A percentile compares a stretch with the other conserved stretches of the same genome.
phyloP scores from a whole-genome alignment of 2,797 vertebrate genomes.

The Natrix natrix region DNA sequence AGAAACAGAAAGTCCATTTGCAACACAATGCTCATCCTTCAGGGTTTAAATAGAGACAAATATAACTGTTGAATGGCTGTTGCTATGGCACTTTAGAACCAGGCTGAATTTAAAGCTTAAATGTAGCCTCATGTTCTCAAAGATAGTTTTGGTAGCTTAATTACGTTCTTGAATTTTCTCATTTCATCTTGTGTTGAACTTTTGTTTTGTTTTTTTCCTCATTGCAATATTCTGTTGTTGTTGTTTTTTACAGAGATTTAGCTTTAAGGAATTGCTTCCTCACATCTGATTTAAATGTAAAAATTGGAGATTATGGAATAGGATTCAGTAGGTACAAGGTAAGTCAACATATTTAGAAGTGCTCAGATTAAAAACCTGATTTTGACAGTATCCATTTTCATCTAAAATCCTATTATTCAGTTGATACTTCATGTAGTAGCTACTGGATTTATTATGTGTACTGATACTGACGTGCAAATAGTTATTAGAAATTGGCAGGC shows the following conservation, averaged over 20 bases:
- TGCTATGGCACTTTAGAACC: neutral
- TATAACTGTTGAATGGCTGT: neutral
- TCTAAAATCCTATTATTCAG: neutral
- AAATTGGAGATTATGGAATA: constrained; percentile 95
- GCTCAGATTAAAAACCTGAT: neutral
- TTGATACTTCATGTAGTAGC: neutral
- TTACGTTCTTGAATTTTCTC: neutral
- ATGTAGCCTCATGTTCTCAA: neutral
- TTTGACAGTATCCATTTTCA: neutral
- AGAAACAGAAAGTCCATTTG: neutral
- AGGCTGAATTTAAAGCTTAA: neutral
- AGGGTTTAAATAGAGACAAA: neutral
- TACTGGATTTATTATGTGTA: neutral
- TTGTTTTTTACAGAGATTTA: constrained; percentile 80
- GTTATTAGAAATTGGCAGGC: neutral
- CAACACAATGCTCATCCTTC: too few species aligned
- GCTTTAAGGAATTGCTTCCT: constrained; percentile 95
- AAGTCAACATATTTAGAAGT: constrained; percentile 51
- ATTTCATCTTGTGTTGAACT: neutral
- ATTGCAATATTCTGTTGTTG: constrained; percentile 3
- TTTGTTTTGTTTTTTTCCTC: neutral
- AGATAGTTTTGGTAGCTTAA: neutral
- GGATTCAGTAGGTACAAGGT: constrained; percentile 93
- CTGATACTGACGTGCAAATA: neutral
- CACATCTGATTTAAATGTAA: constrained; percentile 92